Conservation (phyloP, 2,888 invertebrate species). For the Agrotis segetum region DNA sequence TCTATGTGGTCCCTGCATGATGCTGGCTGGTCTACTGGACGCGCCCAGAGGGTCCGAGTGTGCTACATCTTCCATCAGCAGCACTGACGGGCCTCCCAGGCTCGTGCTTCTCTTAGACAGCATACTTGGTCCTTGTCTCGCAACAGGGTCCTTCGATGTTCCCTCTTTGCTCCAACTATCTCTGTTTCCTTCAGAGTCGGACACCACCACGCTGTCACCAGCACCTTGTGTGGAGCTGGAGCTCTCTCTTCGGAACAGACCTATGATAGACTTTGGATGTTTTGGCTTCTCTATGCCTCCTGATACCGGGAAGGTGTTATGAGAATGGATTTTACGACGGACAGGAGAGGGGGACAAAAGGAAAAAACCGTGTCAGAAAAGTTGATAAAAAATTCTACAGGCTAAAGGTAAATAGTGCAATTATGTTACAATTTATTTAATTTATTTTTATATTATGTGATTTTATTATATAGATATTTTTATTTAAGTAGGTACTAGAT, state of each 20-base stretch:
- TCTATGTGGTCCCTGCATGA: constrained; percentile 91
- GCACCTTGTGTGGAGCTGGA: constrained; percentile 93
- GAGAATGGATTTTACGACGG: constrained; percentile 69
- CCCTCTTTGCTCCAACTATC: constrained; percentile 85
- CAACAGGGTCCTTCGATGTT: constrained; percentile 82
- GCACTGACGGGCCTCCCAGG: constrained; percentile 88
- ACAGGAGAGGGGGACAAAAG: constrained; percentile 74
- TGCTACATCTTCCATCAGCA: constrained; percentile 92
- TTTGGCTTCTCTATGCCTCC: constrained; percentile 97
- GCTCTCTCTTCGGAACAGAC: constrained; percentile 96
- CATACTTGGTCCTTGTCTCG: constrained; percentile 83
- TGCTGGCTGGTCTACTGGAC: constrained; percentile 91
- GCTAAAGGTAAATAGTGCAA: constrained; percentile 58
- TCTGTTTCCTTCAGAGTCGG: constrained; percentile 90
- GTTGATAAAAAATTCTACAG: constrained; percentile 63
- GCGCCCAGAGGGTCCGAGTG: constrained; percentile 92
- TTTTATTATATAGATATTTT: constrained; percentile 7
- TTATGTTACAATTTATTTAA: too few relatives aligned
- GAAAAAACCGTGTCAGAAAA: constrained; percentile 78
- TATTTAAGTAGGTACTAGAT: not conserved
- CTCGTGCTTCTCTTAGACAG: constrained; percentile 87
- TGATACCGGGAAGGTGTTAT: constrained; percentile 77
- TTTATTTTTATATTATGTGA: not conserved
- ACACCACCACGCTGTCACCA: constrained; percentile 87
- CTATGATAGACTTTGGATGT: constrained; percentile 96